Evolutionary conservation across 2,888 invertebrate species (phyloP).

Genomic region (Sinodicranocentrus sp.): DNA sequence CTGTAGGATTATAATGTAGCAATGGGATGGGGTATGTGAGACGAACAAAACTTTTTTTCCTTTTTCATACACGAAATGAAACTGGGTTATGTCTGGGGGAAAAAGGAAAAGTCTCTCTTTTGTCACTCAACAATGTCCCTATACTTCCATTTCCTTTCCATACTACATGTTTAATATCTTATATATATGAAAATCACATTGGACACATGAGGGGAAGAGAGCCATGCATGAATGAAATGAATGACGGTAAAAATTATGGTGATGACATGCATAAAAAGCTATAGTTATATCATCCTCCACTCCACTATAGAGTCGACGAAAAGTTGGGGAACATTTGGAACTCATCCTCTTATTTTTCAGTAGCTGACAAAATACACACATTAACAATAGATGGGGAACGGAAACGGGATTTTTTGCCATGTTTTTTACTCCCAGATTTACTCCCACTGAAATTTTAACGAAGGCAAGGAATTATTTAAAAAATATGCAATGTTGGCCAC

Average conservation of each 20-base stretch:
- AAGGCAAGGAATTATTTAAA: too few relatives aligned
- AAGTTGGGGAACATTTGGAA: too few relatives aligned
- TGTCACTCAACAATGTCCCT: constrained; percentile 12
- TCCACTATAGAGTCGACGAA: too few relatives aligned
- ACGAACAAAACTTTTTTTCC: constrained; percentile 9
- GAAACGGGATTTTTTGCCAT: too few relatives aligned
- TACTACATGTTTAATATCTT: too few relatives aligned
- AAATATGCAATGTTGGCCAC: too few relatives aligned
- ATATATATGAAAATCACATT: too few relatives aligned
- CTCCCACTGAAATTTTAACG: too few relatives aligned
- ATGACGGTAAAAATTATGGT: constrained; percentile 32
- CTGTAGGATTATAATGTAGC: neutral
- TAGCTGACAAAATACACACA: constrained; percentile 5
- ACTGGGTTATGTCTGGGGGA: constrained; percentile 24
- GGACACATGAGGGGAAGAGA: too few relatives aligned
- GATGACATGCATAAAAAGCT: constrained; percentile 15
- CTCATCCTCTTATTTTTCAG: too few relatives aligned
- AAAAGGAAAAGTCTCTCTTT: neutral
- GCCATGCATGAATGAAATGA: constrained; percentile 1
- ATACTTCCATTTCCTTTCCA: constrained; percentile 4
- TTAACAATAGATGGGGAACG: too few relatives aligned
- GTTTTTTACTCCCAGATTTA: too few relatives aligned
- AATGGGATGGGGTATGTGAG: neutral
- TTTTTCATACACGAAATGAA: neutral
- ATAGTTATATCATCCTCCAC: neutral